phyloP scores from a whole-genome alignment of 1,140 invertebrate species.

The Sycophila sp. region DNA sequence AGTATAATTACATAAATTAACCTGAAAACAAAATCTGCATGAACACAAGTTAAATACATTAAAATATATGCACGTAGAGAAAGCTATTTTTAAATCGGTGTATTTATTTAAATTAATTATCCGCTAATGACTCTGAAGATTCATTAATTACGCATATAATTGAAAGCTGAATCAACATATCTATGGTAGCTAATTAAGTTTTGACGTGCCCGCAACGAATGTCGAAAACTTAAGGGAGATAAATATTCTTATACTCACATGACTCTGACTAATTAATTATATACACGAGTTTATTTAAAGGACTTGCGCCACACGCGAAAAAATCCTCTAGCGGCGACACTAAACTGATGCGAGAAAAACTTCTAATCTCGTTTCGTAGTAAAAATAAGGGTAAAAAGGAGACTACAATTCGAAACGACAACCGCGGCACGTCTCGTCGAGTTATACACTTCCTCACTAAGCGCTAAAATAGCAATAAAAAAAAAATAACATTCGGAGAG shows the following conservation, averaged over 20 bases:
- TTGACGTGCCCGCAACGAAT: neutral
- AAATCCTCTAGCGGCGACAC: neutral
- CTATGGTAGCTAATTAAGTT: slow-evolving; percentile 16
- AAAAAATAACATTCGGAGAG: neutral
- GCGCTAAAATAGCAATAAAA: neutral
- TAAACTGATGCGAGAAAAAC: no score
- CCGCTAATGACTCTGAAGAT: slow-evolving; percentile 23
- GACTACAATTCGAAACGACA: neutral
- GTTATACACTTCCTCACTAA: neutral
- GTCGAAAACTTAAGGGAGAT: neutral
- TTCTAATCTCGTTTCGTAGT: no score
- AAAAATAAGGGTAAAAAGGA: neutral
- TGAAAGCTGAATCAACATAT: neutral
- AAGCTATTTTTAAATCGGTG: no score
- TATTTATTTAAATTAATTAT: neutral
- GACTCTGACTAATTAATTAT: neutral
- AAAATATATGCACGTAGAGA: no score
- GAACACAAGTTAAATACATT: neutral
- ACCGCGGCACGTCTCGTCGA: neutral
- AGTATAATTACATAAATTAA: no score
- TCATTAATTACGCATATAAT: slow-evolving; percentile 17
- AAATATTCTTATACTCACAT: neutral
- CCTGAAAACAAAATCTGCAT: no score
- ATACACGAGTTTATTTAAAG: neutral
- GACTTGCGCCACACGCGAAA: neutral